A percentile compares a stretch with the other conserved stretches of the same genome.
Evolutionary conservation across 2,797 vertebrate species (phyloP).

Genomic region (Nasua narica): DNA sequence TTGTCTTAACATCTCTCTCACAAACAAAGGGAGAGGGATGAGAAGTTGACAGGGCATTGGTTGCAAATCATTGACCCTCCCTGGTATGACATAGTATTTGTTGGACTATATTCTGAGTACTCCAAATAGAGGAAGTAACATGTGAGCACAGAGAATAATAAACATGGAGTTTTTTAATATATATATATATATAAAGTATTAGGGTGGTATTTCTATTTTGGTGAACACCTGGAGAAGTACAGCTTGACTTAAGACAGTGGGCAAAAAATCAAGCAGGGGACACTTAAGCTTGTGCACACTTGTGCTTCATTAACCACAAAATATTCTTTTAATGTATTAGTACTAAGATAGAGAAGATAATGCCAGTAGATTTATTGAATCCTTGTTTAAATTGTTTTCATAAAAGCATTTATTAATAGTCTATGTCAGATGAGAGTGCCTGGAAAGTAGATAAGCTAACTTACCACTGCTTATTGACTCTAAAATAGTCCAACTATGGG

Average conservation of each 20-base stretch:
- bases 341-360: conserved; percentile 46
- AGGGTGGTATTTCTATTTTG: conserved; percentile 30
- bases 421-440: background rate
- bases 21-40: background rate
- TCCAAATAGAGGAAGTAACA: accelerated
- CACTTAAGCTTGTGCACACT: background rate
- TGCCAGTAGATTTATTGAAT: conserved; percentile 20
- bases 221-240: conserved; percentile 59
- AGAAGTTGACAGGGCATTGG: accelerated
- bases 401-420: conserved; percentile 5
- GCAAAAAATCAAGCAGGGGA: conserved; percentile 35
- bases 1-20: background rate
- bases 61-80: background rate
- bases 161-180: accelerated
- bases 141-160: background rate
- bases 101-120: background rate
- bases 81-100: background rate
- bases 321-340: conserved; percentile 43
- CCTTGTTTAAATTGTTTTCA: background rate
- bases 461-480: background rate
- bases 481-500: background rate
- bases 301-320: conserved; percentile 61
- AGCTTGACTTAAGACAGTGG: conserved; percentile 63
- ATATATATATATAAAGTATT: background rate
- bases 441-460: background rate